phyloP scores from a whole-genome alignment of 1,140 invertebrate genomes.

The Stegodyphus mimosarum region DNA sequence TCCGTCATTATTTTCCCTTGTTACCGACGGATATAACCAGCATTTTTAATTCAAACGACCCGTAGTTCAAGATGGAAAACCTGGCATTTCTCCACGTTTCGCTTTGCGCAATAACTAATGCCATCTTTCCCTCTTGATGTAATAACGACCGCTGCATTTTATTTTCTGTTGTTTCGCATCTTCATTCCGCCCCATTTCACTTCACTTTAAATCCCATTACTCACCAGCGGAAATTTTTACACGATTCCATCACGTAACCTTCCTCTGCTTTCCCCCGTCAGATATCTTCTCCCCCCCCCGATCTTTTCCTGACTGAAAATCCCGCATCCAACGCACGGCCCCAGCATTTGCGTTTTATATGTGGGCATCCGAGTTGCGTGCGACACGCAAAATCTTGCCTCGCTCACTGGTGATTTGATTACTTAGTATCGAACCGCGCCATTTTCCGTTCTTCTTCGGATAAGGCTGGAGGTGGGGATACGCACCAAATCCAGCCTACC shows the following conservation, averaged over 20 bases:
- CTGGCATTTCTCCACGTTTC: too few relatives aligned
- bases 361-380: conserved; percentile 16
- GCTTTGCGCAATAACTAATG: too few relatives aligned
- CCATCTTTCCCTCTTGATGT: not conserved
- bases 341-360: not conserved
- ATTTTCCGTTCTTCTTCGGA: not conserved
- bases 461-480: too few relatives aligned
- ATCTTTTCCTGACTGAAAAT: not conserved
- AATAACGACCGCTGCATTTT: conserved; percentile 2
- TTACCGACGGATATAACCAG: too few relatives aligned
- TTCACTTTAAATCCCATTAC: conserved; percentile 53
- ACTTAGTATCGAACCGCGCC: conserved; percentile 34
- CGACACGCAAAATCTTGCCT: conserved; percentile 22
- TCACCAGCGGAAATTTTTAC: conserved; percentile 29
- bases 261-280: not conserved
- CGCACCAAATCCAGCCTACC: too few relatives aligned
- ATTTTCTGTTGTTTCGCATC: conserved; percentile 15
- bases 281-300: not conserved
- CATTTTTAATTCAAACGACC: too few relatives aligned
- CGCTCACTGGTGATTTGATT: conserved; percentile 33
- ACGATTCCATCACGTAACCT: conserved; percentile 32
- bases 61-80: too few relatives aligned
- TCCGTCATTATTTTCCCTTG: too few relatives aligned
- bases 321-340: not conserved
- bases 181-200: conserved; percentile 15